Evolutionary conservation across 2,888 invertebrate genomes (phyloP), one percentile per base, ranked within the genome.

Genomic region (Dryomyza anilis): DNA sequence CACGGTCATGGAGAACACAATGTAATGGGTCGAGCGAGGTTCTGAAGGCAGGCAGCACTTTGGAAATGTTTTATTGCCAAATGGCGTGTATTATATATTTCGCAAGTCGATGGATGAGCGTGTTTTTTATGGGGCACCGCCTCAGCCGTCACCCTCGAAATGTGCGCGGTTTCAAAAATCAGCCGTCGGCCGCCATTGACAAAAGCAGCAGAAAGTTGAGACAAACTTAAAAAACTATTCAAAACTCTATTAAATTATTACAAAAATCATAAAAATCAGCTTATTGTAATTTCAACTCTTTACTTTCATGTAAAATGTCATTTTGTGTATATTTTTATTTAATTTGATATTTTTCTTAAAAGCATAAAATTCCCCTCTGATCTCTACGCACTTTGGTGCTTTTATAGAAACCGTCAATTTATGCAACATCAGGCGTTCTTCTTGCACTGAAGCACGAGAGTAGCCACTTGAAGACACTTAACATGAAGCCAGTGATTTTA

Each of bases 81-180:
- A 61, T 58, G 61, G 61, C 61, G 45, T 63, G 67, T 64, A 61
- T 53, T 61, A 66, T 71, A 70, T 73, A 19, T 16, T 36, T 21
- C 33, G 19, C 55, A 21, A 36, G 19, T 33, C 33, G 36, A 21
- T 19, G 33, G 14, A n/a, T 36, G 36, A 55, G 39, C 55, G 23
- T 55, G 55, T 55, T 16, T 36, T 55, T 55, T 55, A 55, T 55
- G 33, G 23, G 25, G 21, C 55, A 5, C 36, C 21, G 16, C 55
- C 10, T 39, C 39, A n/a, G 3, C 39, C 39, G 3, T 39, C n/a
- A 12, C 39, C 39, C 3, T 3, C 39, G n/a, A n/a, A n/a, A n/a
- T n/a, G n/a, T n/a, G n/a, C 39, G 39, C 7, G 6, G 33, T 12
- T 12, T 12, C 33, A 33, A 33, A 39, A n/a, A n/a, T 14, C 39